phyloP scores from a whole-genome alignment of 2,797 vertebrate species.

The Scolopax rusticola region DNA sequence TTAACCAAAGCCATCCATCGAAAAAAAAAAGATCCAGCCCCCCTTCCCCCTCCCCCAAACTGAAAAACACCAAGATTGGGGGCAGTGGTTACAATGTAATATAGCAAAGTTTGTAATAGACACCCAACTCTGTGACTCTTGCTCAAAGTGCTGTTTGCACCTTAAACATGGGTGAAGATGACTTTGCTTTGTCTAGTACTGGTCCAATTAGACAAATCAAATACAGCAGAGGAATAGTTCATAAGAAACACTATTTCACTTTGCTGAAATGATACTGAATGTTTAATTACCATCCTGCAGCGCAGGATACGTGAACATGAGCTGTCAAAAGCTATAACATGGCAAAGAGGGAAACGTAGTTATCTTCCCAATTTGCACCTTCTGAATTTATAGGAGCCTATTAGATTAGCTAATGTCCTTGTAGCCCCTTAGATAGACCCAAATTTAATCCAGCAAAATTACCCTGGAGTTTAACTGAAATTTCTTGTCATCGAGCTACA shows the following conservation, averaged over 20 bases:
- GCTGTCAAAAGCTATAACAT: background rate
- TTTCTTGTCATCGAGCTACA: background rate
- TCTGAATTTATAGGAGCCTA: background rate
- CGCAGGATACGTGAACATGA: background rate
- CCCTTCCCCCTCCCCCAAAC: too few relatives aligned
- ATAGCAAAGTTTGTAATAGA: background rate
- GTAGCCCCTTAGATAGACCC: background rate
- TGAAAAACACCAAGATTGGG: background rate
- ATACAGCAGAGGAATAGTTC: background rate
- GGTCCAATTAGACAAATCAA: background rate
- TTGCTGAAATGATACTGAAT: background rate
- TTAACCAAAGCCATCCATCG: background rate
- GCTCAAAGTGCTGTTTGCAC: fast-evolving
- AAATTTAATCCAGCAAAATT: background rate
- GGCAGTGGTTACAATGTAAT: background rate
- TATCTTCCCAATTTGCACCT: background rate
- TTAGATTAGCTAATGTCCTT: background rate
- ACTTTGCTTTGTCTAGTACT: background rate
- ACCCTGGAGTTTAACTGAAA: background rate
- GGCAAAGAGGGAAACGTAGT: background rate
- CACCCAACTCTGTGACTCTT: background rate
- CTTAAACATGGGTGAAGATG: background rate
- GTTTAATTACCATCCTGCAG: background rate
- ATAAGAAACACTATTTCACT: background rate
- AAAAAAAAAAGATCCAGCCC: background rate